A percentile compares a stretch with the other conserved stretches of the same genome.
These are phyloP conservation scores for Pygocentrus nattereri DNA, from an alignment of 2,797 vertebrate genomes.

Conservation along the genomic window DNA sequence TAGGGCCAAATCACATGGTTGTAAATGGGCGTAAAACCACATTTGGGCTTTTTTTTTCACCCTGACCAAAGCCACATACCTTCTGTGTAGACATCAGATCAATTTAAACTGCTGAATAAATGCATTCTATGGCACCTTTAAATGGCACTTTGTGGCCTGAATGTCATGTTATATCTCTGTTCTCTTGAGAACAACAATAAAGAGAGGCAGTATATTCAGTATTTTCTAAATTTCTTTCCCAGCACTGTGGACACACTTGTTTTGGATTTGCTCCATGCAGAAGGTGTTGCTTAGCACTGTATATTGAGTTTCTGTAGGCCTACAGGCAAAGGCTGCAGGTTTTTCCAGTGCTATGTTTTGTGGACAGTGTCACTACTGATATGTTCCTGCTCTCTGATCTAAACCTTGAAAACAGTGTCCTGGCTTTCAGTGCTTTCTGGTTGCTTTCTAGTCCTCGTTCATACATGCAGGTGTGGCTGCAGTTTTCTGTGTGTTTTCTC, in stretches of 20 bases:
- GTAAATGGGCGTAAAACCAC: too few relatives aligned
- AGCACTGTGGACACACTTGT: neutral
- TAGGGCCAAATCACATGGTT: too few relatives aligned
- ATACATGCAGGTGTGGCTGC: neutral
- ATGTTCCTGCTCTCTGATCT: neutral
- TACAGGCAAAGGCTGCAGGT: neutral
- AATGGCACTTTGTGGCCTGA: too few relatives aligned
- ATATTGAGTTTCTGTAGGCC: neutral
- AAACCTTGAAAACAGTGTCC: too few relatives aligned
- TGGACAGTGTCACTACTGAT: neutral
- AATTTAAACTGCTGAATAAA: too few relatives aligned
- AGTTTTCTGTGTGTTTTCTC: neutral
- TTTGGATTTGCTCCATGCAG: neutral
- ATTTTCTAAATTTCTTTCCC: neutral
- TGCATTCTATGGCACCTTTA: too few relatives aligned
- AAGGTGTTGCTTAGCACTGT: too few relatives aligned
- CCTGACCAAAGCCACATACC: too few relatives aligned
- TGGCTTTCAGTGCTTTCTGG: too few relatives aligned
- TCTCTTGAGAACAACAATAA: neutral
- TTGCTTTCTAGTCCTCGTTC: neutral
- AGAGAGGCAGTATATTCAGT: neutral
- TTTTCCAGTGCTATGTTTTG: constrained; percentile 1
- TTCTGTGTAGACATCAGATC: too few relatives aligned
- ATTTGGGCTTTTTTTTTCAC: too few relatives aligned
- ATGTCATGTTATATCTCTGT: too few relatives aligned